Conservation (phyloP, 2,113 vertebrate species). For the Chitala chitala region DNA sequence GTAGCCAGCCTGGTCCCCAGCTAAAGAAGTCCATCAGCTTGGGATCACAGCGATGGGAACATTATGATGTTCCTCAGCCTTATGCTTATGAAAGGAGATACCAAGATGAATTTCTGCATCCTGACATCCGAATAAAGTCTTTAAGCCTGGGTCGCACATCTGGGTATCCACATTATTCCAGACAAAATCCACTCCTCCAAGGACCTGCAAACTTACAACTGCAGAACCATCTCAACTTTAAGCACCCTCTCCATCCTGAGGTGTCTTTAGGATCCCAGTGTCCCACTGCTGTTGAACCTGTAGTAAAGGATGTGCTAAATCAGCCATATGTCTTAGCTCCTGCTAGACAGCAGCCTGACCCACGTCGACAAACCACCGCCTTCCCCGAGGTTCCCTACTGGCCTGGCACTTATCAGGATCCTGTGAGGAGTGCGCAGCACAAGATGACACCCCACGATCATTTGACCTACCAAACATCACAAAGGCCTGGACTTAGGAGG, state of each 20-base stretch:
- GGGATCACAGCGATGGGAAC: conserved; percentile 62
- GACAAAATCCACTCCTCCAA: conserved; percentile 52
- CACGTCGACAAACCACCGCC: conserved; percentile 53
- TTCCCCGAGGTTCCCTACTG: conserved; percentile 57
- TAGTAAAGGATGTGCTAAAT: conserved; percentile 46
- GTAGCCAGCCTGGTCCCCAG: conserved; percentile 50
- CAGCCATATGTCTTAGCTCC: conserved; percentile 37
- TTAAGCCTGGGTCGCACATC: conserved; percentile 55
- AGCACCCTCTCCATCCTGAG: conserved; percentile 44
- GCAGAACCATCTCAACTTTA: conserved; percentile 48
- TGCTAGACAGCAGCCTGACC: conserved; percentile 48
- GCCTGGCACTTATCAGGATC: conserved; percentile 54
- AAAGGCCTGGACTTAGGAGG: conserved; percentile 46
- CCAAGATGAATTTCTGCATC: conserved; percentile 55
- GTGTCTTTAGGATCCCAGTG: conserved; percentile 48
- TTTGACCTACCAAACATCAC: conserved; percentile 38
- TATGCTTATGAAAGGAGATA: conserved; percentile 60
- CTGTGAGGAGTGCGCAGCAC: conserved; percentile 49
- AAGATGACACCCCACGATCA: conserved; percentile 52
- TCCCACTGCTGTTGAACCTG: conserved; percentile 41
- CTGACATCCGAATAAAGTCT: conserved; percentile 53
- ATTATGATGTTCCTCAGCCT: conserved; percentile 55
- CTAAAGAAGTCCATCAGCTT: conserved; percentile 67
- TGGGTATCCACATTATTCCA: conserved; percentile 36
- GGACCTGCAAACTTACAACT: conserved; percentile 47